phyloP scores from a whole-genome alignment of 2,888 invertebrate genomes.

The Pegoplata infirma region DNA sequence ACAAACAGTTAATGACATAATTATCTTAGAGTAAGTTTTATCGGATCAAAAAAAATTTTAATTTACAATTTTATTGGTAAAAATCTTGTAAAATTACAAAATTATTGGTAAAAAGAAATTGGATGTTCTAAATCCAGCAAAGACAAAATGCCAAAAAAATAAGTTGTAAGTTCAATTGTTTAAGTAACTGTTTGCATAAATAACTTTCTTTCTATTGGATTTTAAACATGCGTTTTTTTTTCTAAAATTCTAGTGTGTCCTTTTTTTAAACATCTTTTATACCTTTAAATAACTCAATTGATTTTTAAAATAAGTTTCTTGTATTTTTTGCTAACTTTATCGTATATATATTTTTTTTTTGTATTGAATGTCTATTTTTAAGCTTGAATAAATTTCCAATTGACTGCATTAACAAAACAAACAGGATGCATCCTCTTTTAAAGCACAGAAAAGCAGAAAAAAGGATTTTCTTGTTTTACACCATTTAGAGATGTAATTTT shows the following conservation, averaged over 20 bases:
- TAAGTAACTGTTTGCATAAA: too few species aligned
- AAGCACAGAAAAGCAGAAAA: not conserved
- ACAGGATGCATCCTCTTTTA: constrained; percentile 41
- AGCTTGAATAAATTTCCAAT: constrained; percentile 66
- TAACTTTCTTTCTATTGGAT: too few species aligned
- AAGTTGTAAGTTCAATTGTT: too few species aligned
- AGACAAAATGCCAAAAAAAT: not conserved
- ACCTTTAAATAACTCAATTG: constrained; percentile 61
- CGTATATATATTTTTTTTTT: constrained; percentile 12
- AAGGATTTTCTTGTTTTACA: not conserved
- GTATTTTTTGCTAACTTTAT: constrained; percentile 20
- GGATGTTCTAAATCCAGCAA: too few species aligned
- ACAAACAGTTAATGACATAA: too few species aligned
- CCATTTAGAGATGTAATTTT: too few species aligned
- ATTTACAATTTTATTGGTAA: too few species aligned
- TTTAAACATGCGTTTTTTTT: constrained; percentile 16
- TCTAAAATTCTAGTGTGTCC: constrained; percentile 19
- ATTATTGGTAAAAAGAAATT: too few species aligned
- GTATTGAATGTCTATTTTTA: constrained; percentile 60
- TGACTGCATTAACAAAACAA: constrained; percentile 63
- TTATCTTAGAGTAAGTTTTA: too few species aligned
- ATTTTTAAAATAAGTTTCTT: constrained; percentile 53
- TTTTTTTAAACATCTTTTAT: constrained; percentile 30
- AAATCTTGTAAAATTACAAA: too few species aligned
- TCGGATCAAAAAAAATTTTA: too few species aligned